Conservation (phyloP, 2,113 vertebrate species). For the Lanius ludovicianus region DNA sequence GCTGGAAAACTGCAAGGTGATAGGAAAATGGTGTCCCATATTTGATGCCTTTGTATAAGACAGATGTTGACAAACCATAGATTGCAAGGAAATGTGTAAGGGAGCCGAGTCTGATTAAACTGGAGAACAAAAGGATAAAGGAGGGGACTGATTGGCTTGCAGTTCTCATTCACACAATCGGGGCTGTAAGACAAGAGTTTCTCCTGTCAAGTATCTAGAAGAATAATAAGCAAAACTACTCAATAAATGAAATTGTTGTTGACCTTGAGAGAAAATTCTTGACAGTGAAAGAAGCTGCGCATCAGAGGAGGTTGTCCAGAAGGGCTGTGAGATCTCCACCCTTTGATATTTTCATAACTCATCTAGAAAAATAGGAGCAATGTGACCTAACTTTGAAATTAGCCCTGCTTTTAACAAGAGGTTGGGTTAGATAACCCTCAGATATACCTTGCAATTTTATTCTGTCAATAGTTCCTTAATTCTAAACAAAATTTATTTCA, state of each 20-base stretch:
- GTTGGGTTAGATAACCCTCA: not conserved
- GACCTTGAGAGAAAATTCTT: not conserved
- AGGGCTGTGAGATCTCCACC: not conserved
- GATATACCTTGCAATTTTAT: not conserved
- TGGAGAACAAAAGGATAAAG: not conserved
- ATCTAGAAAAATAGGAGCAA: not conserved
- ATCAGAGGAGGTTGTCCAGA: not conserved
- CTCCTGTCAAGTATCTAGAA: not conserved
- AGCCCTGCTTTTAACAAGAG: not conserved
- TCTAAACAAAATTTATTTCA: not conserved
- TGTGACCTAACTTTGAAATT: not conserved
- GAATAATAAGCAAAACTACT: not conserved
- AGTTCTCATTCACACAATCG: not conserved
- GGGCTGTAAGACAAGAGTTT: not conserved
- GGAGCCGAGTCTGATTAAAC: not conserved
- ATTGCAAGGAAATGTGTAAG: not conserved
- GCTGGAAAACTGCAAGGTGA: not conserved
- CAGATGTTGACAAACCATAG: not conserved
- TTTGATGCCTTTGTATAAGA: not conserved
- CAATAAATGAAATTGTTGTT: not conserved
- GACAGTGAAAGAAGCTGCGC: not conserved
- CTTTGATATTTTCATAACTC: not conserved
- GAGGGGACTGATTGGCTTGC: not conserved
- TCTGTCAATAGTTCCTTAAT: not conserved
- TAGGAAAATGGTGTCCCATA: not conserved